Base-by-base conservation (phyloP, 2,113 vertebrate genomes). In the Regulus satrapa region DNA sequence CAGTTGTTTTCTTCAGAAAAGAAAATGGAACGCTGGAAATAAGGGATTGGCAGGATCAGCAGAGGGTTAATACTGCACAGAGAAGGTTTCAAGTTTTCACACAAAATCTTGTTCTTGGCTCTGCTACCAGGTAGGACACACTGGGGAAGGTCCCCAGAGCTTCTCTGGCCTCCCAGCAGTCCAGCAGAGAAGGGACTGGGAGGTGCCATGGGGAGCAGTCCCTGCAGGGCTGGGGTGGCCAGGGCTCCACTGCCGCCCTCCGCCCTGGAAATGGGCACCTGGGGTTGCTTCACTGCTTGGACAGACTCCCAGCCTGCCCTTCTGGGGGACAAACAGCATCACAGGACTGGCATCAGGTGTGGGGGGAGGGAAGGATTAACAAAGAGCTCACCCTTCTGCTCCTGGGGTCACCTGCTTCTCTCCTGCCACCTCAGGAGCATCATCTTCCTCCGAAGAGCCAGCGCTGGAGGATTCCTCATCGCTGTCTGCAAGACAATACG, bases 391-490 rank as follows among this genome's bases (percentile, higher is more conserved):
- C 99, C 99, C 98, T 95, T 99, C 99, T 10, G 96, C 95, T 88
- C 99, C 99, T 5, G 98, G 97, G 45, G 97, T 94, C 80, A 98
- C 52, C 34, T 98, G 97, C 93, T 99, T 99, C 94, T 99, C 99
- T 64, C 98, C 98, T 43, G 98, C 95, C 85, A 98, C 71, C 88
- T 99, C 99, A 31, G 98, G 98, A 49, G 98, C 97, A 79, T 99
- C 99, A 6, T 99, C 99, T 83, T 99, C 99, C 36, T 99, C 99
- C 1, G 99, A 99, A 48, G 99, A 99, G 52, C 99, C 99, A 3
- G 99, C 99, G 13, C 99, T 99, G 80, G 99, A 99, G 6, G 99
- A 99, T 85, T 99, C 99, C 95, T 99, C 99, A 56, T 99, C 99
- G 2, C 99, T 99, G 98, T 99, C 99, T 5, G 99, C 99, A 86